Evolutionary conservation across 2,888 invertebrate species (phyloP).

Genomic region (Antheraea assamensis): DNA sequence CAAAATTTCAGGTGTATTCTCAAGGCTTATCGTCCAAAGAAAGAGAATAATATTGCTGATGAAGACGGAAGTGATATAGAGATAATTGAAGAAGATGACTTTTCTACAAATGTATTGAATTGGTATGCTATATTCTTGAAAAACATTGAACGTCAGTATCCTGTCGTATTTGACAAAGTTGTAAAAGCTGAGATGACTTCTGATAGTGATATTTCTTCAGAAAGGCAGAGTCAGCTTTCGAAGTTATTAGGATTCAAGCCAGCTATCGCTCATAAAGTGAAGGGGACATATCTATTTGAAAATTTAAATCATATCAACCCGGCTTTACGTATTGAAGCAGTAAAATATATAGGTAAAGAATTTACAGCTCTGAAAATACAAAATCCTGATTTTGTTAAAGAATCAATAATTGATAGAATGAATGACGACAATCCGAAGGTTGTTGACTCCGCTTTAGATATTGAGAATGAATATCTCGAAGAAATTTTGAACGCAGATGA

Average conservation of each 20-base stretch:
- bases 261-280: conserved; percentile 77
- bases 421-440: conserved; percentile 85
- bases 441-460: conserved; percentile 78
- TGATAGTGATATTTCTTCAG: conserved; percentile 49
- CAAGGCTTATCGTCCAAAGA: conserved; percentile 52
- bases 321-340: conserved; percentile 84
- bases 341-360: conserved; percentile 84
- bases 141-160: conserved; percentile 86
- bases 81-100: conserved; percentile 67
- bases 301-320: conserved; percentile 88
- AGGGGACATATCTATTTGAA: conserved; percentile 83
- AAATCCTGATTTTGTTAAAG: conserved; percentile 83
- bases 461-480: conserved; percentile 60
- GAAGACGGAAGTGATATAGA: conserved; percentile 71
- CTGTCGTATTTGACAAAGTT: conserved; percentile 86
- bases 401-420: conserved; percentile 84
- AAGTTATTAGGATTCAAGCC: conserved; percentile 79
- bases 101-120: conserved; percentile 57
- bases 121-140: conserved; percentile 83
- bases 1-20: conserved; percentile 72
- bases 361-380: conserved; percentile 72
- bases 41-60: conserved; percentile 34
- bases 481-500: conserved; percentile 69
- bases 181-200: conserved; percentile 81
- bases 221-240: conserved; percentile 63